Evolutionary conservation across 37 sponge, comb jelly and placozoan genomes (phyloP).

Genomic region (Tethya wilhelma): DNA sequence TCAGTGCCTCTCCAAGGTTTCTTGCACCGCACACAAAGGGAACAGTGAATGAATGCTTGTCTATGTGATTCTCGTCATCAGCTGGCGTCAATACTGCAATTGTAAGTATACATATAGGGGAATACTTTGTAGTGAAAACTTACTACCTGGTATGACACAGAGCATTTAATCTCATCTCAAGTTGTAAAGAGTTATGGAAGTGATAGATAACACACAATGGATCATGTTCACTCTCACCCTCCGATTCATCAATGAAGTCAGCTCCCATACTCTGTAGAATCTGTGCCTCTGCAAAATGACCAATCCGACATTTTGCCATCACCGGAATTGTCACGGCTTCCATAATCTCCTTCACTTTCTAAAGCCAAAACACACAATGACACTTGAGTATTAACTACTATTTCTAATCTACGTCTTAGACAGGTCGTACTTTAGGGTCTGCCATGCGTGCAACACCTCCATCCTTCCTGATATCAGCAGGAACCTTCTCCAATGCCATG

Average conservation of each 20-base stretch:
- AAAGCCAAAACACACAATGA: neutral
- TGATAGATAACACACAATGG: neutral
- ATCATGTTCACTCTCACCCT: conserved; percentile 37
- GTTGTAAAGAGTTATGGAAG: neutral
- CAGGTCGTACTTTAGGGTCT: conserved; percentile 68
- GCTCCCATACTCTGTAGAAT: conserved; percentile 70
- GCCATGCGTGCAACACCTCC: conserved; percentile 84
- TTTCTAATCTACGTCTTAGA: neutral
- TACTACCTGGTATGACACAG: neutral
- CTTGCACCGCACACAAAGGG: conserved; percentile 89
- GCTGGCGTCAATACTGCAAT: conserved; percentile 76
- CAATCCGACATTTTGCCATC: conserved; percentile 87
- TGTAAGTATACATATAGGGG: neutral
- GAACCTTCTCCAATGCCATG: conserved; percentile 83
- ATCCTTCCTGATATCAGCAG: conserved; percentile 83
- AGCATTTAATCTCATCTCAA: neutral
- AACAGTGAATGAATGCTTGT: conserved; percentile 72
- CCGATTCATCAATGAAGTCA: conserved; percentile 86
- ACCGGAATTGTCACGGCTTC: conserved; percentile 83
- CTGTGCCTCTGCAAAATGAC: conserved; percentile 91
- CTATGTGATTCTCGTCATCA: conserved; percentile 79
- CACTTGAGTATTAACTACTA: neutral
- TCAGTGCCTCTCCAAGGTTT: conserved; percentile 80
- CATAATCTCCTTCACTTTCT: conserved; percentile 76
- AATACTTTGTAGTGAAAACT: neutral